A percentile compares a stretch with the other conserved stretches of the same genome.
These are phyloP conservation scores for Erithacus rubecula DNA, from an alignment of 2,797 vertebrate genomes.

Conservation along the genomic window DNA sequence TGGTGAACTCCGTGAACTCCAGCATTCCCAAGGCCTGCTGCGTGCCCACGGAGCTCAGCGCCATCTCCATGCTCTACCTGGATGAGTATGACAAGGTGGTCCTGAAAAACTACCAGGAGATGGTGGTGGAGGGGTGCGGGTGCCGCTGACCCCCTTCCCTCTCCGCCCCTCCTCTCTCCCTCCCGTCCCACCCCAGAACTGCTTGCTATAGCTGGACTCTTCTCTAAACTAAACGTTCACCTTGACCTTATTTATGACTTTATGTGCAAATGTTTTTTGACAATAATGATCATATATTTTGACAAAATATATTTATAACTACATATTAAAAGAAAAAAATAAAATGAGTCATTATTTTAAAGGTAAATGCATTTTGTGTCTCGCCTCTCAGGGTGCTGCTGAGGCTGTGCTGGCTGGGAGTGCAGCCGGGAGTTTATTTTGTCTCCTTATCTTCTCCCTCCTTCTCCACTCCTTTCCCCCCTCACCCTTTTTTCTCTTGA, in stretches of 20 bases:
- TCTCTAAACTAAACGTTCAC: conserved; percentile 76
- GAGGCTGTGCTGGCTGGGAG: conserved; percentile 12
- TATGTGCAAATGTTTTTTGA: conserved; percentile 96
- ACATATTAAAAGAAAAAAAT: conserved; percentile 94
- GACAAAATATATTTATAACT: conserved; percentile 99
- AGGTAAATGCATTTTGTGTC: conserved; percentile 76
- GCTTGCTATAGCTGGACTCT: conserved; percentile 74
- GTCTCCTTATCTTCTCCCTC: background rate
- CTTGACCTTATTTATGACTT: conserved; percentile 99
- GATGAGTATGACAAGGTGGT: conserved; percentile 99
- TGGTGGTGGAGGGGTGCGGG: conserved; percentile 99
- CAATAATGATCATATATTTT: conserved; percentile 99
- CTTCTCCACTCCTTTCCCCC: background rate
- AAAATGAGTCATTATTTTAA: conserved; percentile 99
- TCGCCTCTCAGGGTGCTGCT: conserved; percentile 46
- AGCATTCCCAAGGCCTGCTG: conserved; percentile 99
- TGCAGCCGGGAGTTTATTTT: conserved; percentile 1
- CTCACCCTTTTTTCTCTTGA: background rate
- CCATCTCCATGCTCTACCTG: conserved; percentile 99
- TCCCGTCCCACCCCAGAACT: conserved; percentile 35
- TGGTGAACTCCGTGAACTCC: conserved; percentile 98
- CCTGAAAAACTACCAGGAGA: conserved; percentile 99
- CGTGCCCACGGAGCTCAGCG: conserved; percentile 97
- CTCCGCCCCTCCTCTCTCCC: conserved; percentile 14
- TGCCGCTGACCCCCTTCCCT: conserved; percentile 83